Conservation (phyloP, 2,797 vertebrate genomes). For the Myoxocephalus aenaeus region DNA sequence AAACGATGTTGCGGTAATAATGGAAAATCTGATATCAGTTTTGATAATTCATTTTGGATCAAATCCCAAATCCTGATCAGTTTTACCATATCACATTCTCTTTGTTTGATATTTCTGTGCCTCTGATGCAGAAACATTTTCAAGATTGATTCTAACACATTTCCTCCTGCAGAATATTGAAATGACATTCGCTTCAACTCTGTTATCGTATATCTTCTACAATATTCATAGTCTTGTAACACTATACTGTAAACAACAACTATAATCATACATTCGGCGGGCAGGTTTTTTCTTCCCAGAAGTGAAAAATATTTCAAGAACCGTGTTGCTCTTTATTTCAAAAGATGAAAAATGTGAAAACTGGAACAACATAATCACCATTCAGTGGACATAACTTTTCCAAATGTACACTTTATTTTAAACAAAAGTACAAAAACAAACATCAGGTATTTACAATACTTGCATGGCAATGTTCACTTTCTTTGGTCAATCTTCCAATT, state of each 20-base stretch:
- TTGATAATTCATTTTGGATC: background rate
- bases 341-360: constrained; percentile 30
- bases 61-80: background rate
- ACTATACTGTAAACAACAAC: background rate
- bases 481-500: constrained; percentile 86
- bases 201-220: background rate
- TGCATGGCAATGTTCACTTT: constrained; percentile 84
- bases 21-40: background rate
- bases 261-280: background rate
- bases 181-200: background rate
- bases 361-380: constrained; percentile 45
- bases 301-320: background rate
- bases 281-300: background rate
- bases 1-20: background rate
- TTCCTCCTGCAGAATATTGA: background rate
- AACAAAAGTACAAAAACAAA: constrained; percentile 88
- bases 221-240: background rate
- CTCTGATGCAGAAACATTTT: background rate
- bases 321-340: constrained; percentile 35
- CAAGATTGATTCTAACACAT: background rate
- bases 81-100: background rate
- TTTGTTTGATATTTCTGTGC: background rate
- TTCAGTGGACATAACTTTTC: constrained; percentile 63
- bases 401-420: constrained; percentile 88
- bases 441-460: constrained; percentile 86